Conservation (phyloP, 2,797 vertebrate species). For the Lindbergichthys nudifrons region DNA sequence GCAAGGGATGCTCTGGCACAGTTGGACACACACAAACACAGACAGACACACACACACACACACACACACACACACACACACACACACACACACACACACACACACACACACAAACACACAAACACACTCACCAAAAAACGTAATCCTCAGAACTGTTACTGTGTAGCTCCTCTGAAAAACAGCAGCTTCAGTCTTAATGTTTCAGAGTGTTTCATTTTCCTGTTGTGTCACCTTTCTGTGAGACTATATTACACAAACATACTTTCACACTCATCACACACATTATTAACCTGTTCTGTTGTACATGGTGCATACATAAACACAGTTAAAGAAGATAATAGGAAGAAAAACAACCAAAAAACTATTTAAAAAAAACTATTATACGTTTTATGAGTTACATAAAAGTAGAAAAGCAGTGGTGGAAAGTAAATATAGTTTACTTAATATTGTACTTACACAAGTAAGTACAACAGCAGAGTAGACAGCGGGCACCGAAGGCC, state of each 20-base stretch:
- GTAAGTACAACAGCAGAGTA: background rate
- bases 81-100: background rate
- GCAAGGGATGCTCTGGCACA: constrained; percentile 7
- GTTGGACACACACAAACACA: no score
- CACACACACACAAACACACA: background rate
- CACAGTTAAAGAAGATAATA: no score
- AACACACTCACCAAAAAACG: background rate
- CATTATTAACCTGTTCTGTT: background rate
- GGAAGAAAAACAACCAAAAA: no score
- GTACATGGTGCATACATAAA: no score
- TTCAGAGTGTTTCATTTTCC: background rate
- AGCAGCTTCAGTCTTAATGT: background rate
- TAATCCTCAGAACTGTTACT: no score
- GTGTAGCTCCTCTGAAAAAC: background rate
- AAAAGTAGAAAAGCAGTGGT: no score
- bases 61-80: background rate
- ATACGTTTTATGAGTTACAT: no score
- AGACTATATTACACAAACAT: background rate
- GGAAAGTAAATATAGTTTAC: no score
- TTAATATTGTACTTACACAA: no score
- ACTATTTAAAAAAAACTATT: no score
- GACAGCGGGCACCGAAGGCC: no score
- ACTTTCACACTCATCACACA: background rate
- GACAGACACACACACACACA: background rate
- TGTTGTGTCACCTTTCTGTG: background rate